Conservation (phyloP, 1,140 invertebrate genomes). For the Diuraphis noxia region DNA sequence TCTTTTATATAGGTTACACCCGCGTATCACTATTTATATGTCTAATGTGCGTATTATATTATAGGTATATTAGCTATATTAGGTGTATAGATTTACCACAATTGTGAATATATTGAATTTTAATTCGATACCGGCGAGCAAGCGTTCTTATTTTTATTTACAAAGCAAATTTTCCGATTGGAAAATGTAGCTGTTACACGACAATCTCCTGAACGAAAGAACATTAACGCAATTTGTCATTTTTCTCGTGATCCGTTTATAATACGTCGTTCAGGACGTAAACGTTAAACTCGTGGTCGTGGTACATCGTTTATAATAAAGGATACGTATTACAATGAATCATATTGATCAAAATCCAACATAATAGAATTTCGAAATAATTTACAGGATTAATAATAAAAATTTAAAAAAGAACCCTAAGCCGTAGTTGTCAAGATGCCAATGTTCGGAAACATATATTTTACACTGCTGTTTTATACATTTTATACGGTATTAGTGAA, state of each 20-base stretch:
- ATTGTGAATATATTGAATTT: not conserved
- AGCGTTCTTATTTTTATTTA: not conserved
- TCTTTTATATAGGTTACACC: not conserved
- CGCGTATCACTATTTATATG: not conserved
- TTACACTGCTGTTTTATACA: not conserved
- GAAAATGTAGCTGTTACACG: not conserved
- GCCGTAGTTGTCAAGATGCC: not conserved
- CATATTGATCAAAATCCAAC: not conserved
- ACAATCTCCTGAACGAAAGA: not conserved
- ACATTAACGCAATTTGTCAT: not conserved
- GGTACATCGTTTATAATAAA: not conserved
- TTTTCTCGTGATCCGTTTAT: not conserved
- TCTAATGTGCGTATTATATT: not conserved
- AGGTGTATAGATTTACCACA: not conserved
- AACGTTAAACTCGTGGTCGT: not conserved
- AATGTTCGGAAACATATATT: not conserved
- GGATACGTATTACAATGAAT: not conserved
- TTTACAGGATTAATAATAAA: conserved; percentile 3
- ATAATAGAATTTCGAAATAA: not conserved
- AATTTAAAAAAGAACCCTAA: not conserved
- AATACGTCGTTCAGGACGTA: not conserved
- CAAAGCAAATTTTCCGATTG: not conserved
- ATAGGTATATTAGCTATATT: not conserved
- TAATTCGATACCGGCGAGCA: not conserved
- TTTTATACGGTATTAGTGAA: not conserved